Base-by-base conservation (phyloP, 2,797 vertebrate genomes). In the Triplophysa bombifrons region DNA sequence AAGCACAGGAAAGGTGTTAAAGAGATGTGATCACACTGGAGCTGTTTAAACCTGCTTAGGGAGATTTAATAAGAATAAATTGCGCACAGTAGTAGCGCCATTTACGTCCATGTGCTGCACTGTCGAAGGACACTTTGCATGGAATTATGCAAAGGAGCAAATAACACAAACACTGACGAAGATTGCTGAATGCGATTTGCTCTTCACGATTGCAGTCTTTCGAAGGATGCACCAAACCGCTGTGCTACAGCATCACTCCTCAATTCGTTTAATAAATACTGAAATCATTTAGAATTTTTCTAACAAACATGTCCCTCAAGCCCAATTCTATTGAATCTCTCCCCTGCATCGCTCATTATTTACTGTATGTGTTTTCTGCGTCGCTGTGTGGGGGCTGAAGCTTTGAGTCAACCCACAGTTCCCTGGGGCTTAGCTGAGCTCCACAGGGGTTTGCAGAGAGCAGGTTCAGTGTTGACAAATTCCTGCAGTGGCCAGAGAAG, bases 291-390 rank as follows among this genome's bases (percentile, higher is more conserved):
- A 10, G n/a, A 3, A 55, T 20, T 77, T 68, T 30, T 12, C 2
- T 34, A 48, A 48, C 41, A 67, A 11, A 58, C 34, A 30, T 77
- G 46, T 14, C 9, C 19, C 51, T 4, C 25, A 48, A 61, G 27
- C 14, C n/a, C 16, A 71, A 4, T 30, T 70, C 56, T 19, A 41
- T 78, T 53, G 61, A 60, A 55, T 56, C 1, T 30, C 85, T 87
- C 89, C 85, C 85, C 85, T 85, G 87, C 82, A 84, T 85, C 85
- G 87, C 88, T 91, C 87, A 91, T 92, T 91, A 92, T 81, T 91
- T 88, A 87, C 86, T 74, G 85, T 88, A 89, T 88, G 88, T 86
- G 58, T 50, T 66, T 72, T 56, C 61, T 72, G 22, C 65, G 51
- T 1, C 3, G 12, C n/a, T 2, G 38, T 66, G 70, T 22, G 77